phyloP scores from a whole-genome alignment of 2,888 invertebrate species.

The Autographa gamma region DNA sequence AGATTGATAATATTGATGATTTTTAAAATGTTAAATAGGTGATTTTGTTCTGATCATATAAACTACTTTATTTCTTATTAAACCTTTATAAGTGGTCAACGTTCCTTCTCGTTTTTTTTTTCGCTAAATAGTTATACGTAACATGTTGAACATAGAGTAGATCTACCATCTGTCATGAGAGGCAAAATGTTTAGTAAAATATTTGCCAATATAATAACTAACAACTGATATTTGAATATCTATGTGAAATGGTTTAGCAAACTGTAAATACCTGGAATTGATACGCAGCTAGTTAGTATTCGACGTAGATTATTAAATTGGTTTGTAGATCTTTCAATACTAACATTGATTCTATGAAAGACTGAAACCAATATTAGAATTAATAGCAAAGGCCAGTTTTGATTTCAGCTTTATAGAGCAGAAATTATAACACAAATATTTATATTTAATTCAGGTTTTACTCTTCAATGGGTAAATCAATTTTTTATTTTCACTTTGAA shows the following conservation, averaged over 20 bases:
- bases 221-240: conserved; percentile 26
- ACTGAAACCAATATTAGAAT: neutral
- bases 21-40: neutral
- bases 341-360: conserved; percentile 11
- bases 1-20: neutral
- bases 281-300: conserved; percentile 15
- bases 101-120: no score
- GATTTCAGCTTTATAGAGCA: neutral
- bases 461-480: no score
- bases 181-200: conserved; percentile 16
- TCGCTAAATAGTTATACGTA: no score
- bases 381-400: neutral
- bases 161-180: neutral
- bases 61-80: no score
- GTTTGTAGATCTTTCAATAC: conserved; percentile 27
- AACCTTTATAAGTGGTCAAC: no score
- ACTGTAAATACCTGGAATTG: conserved; percentile 26
- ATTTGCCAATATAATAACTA: conserved; percentile 26
- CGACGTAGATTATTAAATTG: conserved; percentile 23
- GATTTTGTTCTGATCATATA: no score
- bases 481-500: no score
- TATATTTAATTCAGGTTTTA: no score
- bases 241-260: conserved; percentile 14
- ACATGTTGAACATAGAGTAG: no score
- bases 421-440: neutral